These are phyloP conservation scores for Magallana angulata DNA, from an alignment of 1,140 invertebrate species.

Conservation along the genomic window DNA sequence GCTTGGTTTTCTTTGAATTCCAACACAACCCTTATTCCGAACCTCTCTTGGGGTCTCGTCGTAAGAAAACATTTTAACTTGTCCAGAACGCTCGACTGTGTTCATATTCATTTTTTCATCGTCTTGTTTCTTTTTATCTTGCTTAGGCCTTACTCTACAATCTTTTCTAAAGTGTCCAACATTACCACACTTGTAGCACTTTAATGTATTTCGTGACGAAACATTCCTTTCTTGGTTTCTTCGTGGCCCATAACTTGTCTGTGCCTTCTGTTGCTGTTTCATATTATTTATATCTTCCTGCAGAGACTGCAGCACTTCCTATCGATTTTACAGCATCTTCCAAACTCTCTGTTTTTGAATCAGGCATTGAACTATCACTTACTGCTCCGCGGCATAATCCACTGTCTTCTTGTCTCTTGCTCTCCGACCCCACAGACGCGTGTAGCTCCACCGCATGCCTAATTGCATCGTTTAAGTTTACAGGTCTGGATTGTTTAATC, in stretches of 20 bases:
- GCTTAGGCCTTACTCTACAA: background rate
- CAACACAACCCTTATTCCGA: no score
- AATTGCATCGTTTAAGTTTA: constrained; percentile 39
- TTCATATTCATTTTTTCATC: background rate
- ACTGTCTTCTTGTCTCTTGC: background rate
- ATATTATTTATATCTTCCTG: constrained; percentile 12
- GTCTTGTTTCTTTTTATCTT: background rate
- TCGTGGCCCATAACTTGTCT: background rate
- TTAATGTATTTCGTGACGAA: background rate
- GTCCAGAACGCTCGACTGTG: background rate
- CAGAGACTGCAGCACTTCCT: background rate
- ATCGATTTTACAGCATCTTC: background rate
- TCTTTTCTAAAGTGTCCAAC: background rate
- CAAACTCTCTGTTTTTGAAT: background rate
- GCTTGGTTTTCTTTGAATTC: background rate
- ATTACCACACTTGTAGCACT: constrained; percentile 29
- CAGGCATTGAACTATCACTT: background rate
- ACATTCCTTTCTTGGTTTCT: background rate
- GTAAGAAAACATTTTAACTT: background rate
- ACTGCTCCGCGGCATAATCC: background rate
- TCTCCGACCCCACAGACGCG: constrained; percentile 34
- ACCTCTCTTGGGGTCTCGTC: background rate
- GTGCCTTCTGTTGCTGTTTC: background rate
- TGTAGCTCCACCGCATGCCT: constrained; percentile 43
- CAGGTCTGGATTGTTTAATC: constrained; percentile 50